Evolutionary conservation across 1,140 invertebrate species (phyloP), one percentile per base, ranked within the genome.

Genomic region (Harlomillsia oculata): DNA sequence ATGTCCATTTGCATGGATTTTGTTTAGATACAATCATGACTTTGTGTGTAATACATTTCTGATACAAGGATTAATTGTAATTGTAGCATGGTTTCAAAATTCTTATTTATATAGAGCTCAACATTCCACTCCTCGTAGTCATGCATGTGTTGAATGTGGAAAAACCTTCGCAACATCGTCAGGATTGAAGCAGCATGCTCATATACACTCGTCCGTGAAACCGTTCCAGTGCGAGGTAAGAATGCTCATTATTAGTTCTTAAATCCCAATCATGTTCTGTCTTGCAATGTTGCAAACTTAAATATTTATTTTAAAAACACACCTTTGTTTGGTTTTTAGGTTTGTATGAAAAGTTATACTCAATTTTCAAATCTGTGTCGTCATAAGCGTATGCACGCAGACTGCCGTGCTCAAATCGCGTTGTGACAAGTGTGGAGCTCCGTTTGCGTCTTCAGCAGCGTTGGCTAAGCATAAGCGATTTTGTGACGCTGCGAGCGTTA

Each of bases 321-420:
- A 32, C 21, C 11, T 23, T 51, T 37, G 23, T 21, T 51, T 49
- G n/a, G n/a, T 57, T 56, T 48, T 30, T 23, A 63, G 57, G 64
- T 71, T 58, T 77, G 74, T 71, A 82, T 83, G 55, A 85, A 91
- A 80, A 83, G 93, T 1, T 99, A 99, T 76, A 99, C 97, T 0
- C 97, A 99, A 75, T 99, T 99, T 72, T 98, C 95, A 13, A 99
- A 99, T 72, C 77, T 99, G 64, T 99, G 97, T 70, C 84, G 97
- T 18, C 97, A 99, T 75, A 97, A 96, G 70, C 88, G 96, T 59
- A 97, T 98, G 90, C 97, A 99, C 74, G 84, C 84, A 14, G 85
- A 88, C 67, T 73, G 72, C 48, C 68, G 75, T 90, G 89, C 69
- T 82, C 88, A 64, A n/a, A 83, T 83, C 72, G 80, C 87, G 70